Percentiles rank a stretch among this genome's conserved stretches.
phyloP scores from a whole-genome alignment of 2,888 invertebrate genomes.

The Limenitis camilla region DNA sequence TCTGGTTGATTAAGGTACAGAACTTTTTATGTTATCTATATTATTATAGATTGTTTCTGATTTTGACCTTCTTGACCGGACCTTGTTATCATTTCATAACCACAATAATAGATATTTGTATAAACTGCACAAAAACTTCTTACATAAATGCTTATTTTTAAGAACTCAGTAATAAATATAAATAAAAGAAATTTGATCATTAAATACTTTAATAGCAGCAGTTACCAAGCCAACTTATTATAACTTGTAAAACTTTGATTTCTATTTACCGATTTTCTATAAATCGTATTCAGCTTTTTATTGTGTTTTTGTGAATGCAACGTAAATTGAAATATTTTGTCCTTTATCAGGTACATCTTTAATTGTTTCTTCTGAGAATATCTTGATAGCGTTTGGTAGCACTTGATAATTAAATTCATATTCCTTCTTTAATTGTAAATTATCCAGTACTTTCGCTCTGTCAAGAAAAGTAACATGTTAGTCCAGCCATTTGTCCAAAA shows the following conservation, averaged over 20 bases:
- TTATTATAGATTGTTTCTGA: too few species aligned
- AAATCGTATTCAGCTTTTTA: constrained; percentile 20
- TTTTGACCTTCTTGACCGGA: too few species aligned
- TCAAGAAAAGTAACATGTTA: constrained; percentile 4
- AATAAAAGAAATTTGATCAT: background rate
- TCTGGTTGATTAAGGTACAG: too few species aligned
- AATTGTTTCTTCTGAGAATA: constrained; percentile 13
- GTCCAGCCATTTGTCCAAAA: background rate
- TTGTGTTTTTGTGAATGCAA: constrained; percentile 31
- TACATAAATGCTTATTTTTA: too few species aligned
- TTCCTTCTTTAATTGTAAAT: constrained; percentile 51
- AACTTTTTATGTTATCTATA: too few species aligned
- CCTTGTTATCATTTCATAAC: too few species aligned
- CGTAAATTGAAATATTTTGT: constrained; percentile 44
- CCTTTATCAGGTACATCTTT: constrained; percentile 9
- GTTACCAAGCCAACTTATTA: constrained; percentile 35
- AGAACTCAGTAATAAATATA: too few species aligned
- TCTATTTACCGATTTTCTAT: background rate
- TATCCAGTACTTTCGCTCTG: constrained; percentile 50
- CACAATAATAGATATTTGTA: too few species aligned
- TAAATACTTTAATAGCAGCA: constrained; percentile 34
- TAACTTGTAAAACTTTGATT: background rate
- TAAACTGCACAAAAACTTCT: too few species aligned
- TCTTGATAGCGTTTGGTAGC: constrained; percentile 34
- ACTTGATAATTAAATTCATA: constrained; percentile 51